phyloP scores from a whole-genome alignment of 2,888 invertebrate species.

The Sabellastarte sp. region DNA sequence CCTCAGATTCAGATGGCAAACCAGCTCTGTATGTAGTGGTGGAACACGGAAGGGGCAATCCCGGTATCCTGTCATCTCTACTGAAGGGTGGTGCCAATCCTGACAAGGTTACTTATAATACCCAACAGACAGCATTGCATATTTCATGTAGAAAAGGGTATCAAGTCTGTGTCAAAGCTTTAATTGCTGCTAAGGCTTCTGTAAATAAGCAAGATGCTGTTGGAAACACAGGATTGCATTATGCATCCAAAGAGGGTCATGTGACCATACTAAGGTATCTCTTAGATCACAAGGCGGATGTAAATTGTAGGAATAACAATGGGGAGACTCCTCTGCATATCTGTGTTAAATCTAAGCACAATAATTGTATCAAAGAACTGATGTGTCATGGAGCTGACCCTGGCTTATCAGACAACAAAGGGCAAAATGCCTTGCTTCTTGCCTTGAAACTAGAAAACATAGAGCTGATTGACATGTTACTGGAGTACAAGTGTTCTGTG shows the following conservation, averaged over 20 bases:
- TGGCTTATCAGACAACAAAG: constrained; percentile 36
- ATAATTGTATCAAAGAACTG: constrained; percentile 37
- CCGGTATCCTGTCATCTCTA: constrained; percentile 17
- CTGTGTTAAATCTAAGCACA: constrained; percentile 42
- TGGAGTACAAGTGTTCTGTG: constrained; percentile 17
- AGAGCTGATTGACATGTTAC: constrained; percentile 13
- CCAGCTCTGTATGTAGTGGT: constrained; percentile 23
- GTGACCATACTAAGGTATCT: constrained; percentile 32
- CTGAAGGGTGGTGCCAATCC: constrained; percentile 25
- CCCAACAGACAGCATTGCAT: constrained; percentile 25
- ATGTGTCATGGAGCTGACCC: constrained; percentile 40
- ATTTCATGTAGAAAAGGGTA: constrained; percentile 21
- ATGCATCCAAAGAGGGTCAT: constrained; percentile 25
- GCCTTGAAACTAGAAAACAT: constrained; percentile 25
- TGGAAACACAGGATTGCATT: constrained; percentile 26
- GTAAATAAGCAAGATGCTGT: constrained; percentile 15
- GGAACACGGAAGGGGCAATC: constrained; percentile 20
- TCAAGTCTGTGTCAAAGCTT: constrained; percentile 19
- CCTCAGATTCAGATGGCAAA: constrained; percentile 17
- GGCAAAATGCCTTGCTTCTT: constrained; percentile 45
- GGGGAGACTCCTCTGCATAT: constrained; percentile 43
- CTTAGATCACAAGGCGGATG: constrained; percentile 39
- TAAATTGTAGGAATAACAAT: constrained; percentile 33
- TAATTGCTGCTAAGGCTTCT: constrained; percentile 13
- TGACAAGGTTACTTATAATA: constrained; percentile 10